Evolutionary conservation across 2,888 invertebrate species (phyloP).

Genomic region (Drosophila robusta): DNA sequence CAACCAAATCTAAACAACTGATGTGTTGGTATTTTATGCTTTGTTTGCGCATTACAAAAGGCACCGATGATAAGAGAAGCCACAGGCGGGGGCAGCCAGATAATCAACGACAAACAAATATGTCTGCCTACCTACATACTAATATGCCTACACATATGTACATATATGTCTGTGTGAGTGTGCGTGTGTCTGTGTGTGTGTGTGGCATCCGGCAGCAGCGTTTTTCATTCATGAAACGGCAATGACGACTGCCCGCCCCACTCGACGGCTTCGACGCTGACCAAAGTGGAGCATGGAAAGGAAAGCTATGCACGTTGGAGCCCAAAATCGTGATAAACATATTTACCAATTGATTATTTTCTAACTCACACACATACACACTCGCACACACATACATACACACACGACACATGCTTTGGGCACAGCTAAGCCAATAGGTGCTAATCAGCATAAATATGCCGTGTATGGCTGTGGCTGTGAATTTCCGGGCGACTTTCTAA

Average conservation of each 20-base stretch:
- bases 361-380: conserved; percentile 42
- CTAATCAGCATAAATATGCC: conserved; percentile 75
- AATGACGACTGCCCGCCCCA: conserved; percentile 1
- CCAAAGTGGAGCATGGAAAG: conserved; percentile 68
- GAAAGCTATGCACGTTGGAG: conserved; percentile 62
- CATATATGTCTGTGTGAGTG: neutral
- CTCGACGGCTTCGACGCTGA: conserved; percentile 5
- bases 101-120: conserved; percentile 56
- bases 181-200: conserved; percentile 6
- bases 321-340: conserved; percentile 77
- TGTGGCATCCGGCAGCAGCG: conserved; percentile 19
- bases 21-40: conserved; percentile 73
- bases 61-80: conserved; percentile 55
- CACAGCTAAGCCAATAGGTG: conserved; percentile 64
- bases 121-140: conserved; percentile 34
- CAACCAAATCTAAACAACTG: conserved; percentile 64
- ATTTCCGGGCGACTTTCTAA: conserved; percentile 75
- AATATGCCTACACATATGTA: conserved; percentile 1
- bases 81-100: conserved; percentile 39
- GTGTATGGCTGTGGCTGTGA: conserved; percentile 58
- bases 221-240: conserved; percentile 71
- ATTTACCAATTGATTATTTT: conserved; percentile 78
- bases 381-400: conserved; percentile 26
- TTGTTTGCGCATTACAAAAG: conserved; percentile 76
- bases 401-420: conserved; percentile 44